A percentile compares a stretch with the other conserved stretches of the same genome.
Evolutionary conservation across 2,113 vertebrate genomes (phyloP).

Genomic region (Hippocampus abdominalis): DNA sequence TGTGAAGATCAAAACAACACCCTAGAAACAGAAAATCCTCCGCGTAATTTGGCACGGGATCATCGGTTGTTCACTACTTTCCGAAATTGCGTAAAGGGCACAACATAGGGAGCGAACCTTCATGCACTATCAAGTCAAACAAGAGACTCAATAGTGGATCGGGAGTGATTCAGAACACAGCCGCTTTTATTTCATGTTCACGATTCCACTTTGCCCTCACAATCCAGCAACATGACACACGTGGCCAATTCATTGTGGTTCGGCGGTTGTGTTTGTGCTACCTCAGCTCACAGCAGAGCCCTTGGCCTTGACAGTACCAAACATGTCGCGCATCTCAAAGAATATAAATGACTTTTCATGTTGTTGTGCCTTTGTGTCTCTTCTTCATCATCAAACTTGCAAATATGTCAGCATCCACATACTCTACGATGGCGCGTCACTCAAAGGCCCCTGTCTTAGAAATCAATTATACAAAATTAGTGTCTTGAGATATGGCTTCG

Average conservation of each 20-base stretch:
- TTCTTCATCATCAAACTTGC: neutral
- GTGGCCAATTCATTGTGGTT: constrained; percentile 15
- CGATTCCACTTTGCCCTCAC: constrained; percentile 37
- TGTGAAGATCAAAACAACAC: no score
- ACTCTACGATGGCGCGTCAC: no score
- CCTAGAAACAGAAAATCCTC: no score
- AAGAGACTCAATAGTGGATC: neutral
- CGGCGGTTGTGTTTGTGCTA: constrained; percentile 36
- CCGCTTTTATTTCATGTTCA: neutral
- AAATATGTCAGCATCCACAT: neutral
- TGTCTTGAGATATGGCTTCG: no score
- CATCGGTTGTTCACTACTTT: no score
- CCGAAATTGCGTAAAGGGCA: no score
- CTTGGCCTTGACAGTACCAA: constrained; percentile 32
- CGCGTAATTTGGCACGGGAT: no score
- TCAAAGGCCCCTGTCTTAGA: constrained; percentile 1
- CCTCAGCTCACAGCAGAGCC: constrained; percentile 58
- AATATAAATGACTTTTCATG: neutral
- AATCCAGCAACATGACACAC: neutral
- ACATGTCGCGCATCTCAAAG: neutral
- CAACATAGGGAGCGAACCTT: no score
- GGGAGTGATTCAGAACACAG: neutral
- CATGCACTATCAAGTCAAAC: no score
- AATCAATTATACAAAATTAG: constrained; percentile 8
- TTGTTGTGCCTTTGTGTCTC: neutral